phyloP scores from a whole-genome alignment of 2,797 vertebrate species.

The Cryptoprocta ferox region DNA sequence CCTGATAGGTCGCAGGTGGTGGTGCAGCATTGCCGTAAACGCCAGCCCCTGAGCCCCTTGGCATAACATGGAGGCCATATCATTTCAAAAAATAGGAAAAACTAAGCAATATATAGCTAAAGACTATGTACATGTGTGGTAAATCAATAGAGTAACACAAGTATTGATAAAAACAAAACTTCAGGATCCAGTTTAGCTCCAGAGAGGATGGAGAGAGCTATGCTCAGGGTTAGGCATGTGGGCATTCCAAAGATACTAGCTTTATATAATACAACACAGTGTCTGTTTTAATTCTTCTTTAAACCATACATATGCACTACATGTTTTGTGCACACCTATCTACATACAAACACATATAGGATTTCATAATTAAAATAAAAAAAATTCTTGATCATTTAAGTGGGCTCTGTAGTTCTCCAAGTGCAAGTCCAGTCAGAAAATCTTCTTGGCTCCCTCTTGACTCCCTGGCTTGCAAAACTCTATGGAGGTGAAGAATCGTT shows the following conservation, averaged over 20 bases:
- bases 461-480: background rate
- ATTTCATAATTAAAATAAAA: background rate
- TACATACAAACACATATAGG: background rate
- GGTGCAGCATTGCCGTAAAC: constrained; percentile 92
- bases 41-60: constrained; percentile 87
- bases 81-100: constrained; percentile 37
- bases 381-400: background rate
- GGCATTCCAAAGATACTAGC: background rate
- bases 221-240: background rate
- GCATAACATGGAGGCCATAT: constrained; percentile 88
- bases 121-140: background rate
- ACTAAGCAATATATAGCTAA: background rate
- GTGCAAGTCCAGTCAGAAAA: background rate
- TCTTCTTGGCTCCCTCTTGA: background rate
- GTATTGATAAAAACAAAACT: background rate
- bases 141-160: background rate
- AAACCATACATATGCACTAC: background rate
- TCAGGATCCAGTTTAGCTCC: background rate
- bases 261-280: background rate
- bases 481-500: background rate
- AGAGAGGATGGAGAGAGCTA: background rate
- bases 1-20: constrained; percentile 90
- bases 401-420: background rate
- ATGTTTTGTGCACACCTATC: background rate
- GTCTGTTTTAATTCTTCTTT: background rate